Evolutionary conservation across 2,888 invertebrate genomes (phyloP).

Genomic region (Ectemnius continuus): DNA sequence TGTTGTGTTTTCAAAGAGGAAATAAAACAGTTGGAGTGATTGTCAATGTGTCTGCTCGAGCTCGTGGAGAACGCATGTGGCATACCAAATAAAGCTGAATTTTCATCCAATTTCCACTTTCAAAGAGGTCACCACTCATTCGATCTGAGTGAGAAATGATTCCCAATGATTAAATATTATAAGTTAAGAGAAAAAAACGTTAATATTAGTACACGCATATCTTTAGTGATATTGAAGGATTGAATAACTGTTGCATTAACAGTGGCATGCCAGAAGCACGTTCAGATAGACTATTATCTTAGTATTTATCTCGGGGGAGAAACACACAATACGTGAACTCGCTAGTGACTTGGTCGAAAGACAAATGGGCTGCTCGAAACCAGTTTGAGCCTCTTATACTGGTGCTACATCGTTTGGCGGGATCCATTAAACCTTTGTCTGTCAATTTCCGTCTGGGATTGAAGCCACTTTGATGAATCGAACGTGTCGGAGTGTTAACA

Average conservation of each 20-base stretch:
- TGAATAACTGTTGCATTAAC: too few relatives aligned
- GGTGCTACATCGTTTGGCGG: constrained; percentile 43
- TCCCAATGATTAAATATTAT: too few relatives aligned
- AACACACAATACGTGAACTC: too few relatives aligned
- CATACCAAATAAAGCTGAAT: neutral
- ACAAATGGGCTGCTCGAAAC: constrained; percentile 67
- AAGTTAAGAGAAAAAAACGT: too few relatives aligned
- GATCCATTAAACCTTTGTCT: constrained; percentile 57
- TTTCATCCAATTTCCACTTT: neutral
- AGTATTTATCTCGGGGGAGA: too few relatives aligned
- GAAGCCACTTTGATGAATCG: constrained; percentile 40
- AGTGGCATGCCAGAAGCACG: too few relatives aligned
- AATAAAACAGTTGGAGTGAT: constrained; percentile 4
- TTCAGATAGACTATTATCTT: too few relatives aligned
- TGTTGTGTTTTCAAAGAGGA: neutral
- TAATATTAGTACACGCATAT: too few relatives aligned
- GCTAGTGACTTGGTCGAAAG: constrained; percentile 54
- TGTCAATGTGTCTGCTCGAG: neutral
- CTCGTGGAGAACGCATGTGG: neutral
- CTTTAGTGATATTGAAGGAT: too few relatives aligned
- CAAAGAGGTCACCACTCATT: too few relatives aligned
- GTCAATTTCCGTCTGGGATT: constrained; percentile 40
- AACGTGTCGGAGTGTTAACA: neutral
- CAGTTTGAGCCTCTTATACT: constrained; percentile 47
- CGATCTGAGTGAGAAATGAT: too few relatives aligned